Base-by-base conservation (phyloP, 2,113 vertebrate genomes). In the Nycticorax nycticorax region DNA sequence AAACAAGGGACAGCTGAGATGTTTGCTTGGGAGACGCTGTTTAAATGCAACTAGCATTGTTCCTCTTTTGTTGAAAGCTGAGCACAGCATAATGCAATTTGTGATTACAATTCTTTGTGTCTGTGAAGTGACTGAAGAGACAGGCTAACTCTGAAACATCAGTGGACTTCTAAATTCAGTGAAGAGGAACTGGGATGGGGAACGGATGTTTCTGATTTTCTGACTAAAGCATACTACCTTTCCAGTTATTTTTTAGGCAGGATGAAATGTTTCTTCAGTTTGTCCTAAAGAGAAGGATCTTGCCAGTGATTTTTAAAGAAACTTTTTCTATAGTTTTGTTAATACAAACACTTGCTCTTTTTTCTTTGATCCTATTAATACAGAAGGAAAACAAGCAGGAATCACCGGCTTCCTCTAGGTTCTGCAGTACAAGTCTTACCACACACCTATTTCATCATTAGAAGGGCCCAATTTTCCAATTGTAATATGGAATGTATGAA, bases 81-180 rank as follows among this genome's bases (percentile, higher is more conserved):
- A 96, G 76, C 66, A 50, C 86, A 95, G 95, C 82, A 88, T 77
- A 88, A 92, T 89, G 83, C 71, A 90, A 84, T 92, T 83, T 95
- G 95, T 97, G 95, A 96, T 89, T 92, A 67, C 83, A 88, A 32
- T 53, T 87, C 92, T 89, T 93, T 84, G 90, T 93, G 74, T 88
- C 79, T 86, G 92, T 93, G 88, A 95, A 85, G 55, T 0, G 1
- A 76, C 73, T 85, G 76, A 92, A 55, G 90, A 80, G 90, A 68
- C 75, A 45, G 35, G n/a, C 77, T 75, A 63, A 43, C 64, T 91
- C 77, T 81, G 59, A 86, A 94, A 91, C 53, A 78, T 35, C 52
- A 68, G 30, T 47, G 60, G 62, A 23, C 60, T 92, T 86, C 48
- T 60, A 66, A 89, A 81, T 45, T 67, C 80, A 11, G 37, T 78